Conservation (phyloP, 2,113 vertebrate genomes). For the Hepsetus odoe region DNA sequence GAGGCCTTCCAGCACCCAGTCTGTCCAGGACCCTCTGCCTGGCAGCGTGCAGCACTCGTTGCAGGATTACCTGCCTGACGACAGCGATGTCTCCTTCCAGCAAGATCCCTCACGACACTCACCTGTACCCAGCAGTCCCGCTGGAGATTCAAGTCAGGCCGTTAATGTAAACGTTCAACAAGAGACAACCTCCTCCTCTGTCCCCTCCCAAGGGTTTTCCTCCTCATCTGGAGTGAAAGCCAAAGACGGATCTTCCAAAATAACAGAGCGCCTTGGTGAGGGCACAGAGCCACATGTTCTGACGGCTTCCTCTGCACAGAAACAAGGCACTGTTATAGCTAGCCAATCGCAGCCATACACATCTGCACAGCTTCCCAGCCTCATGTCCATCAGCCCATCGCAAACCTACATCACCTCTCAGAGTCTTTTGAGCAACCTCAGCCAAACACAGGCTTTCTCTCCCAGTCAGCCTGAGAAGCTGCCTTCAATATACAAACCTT, state of each 20-base stretch:
- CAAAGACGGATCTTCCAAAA: slow-evolving; percentile 85
- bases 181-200: slow-evolving; percentile 79
- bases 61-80: slow-evolving; percentile 85
- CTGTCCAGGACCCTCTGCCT: slow-evolving; percentile 86
- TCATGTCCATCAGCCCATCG: slow-evolving; percentile 87
- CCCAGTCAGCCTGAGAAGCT: slow-evolving; percentile 86
- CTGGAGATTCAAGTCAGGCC: slow-evolving; percentile 85
- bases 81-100: slow-evolving; percentile 84
- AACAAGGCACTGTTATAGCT: slow-evolving; percentile 89
- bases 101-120: slow-evolving; percentile 87
- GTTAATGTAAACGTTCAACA: slow-evolving; percentile 83
- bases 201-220: slow-evolving; percentile 82
- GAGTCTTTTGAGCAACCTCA: slow-evolving; percentile 78
- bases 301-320: slow-evolving; percentile 83
- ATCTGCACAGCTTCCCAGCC: slow-evolving; percentile 85
- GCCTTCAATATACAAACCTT: slow-evolving; percentile 87
- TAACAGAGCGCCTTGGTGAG: slow-evolving; percentile 78
- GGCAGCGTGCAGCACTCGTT: slow-evolving; percentile 88
- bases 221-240: slow-evolving; percentile 79
- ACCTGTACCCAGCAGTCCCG: slow-evolving; percentile 84
- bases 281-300: slow-evolving; percentile 80
- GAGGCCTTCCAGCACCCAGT: slow-evolving; percentile 95
- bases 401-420: slow-evolving; percentile 86
- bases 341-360: slow-evolving; percentile 90
- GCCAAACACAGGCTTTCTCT: slow-evolving; percentile 86